Evolutionary conservation across 2,888 invertebrate species (phyloP), one percentile per base, ranked within the genome.

Genomic region (Caenorhabditis sp.): DNA sequence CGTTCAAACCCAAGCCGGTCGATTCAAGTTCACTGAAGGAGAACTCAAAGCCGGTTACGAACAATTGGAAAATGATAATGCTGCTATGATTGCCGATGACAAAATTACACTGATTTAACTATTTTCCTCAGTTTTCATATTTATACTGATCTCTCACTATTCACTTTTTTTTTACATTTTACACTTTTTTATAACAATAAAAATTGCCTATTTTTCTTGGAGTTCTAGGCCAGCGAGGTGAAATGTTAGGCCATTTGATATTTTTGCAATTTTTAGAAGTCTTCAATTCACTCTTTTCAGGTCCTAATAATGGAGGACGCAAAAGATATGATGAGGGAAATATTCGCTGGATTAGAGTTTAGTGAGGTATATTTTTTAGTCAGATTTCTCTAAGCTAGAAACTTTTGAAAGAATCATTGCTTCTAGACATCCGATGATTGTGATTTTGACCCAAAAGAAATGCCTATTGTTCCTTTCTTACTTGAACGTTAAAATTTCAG

Each of bases 31-130:
- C 76, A 70, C 80, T 4, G 83, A 83, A 21, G 75, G 75, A 38
- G 86, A 86, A 59, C 70, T 86, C 26, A 64, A 67, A 43, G 84
- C 85, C 10, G 85, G 80, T 0, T 83, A 79, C 66, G 85, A 85
- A 20, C 80, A 82, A 56, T 67, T 86, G 36, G 73, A 76, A 27
- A 82, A 74, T 38, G 85, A 86, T 27, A 86, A 86, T 66, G 80
- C 81, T 23, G 80, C 77, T 36, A 85, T 86, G 81, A 64, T 84
- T 43, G 76, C 72, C 23, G 85, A 85, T 21, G 84, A 78, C 23
- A 78, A 80, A 56, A 83, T 81, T 58, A 81, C 78, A 53, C 75
- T 81, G 52, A 81, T 83, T 54, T 83, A 68, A 80, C 43, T 38
- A 20, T 54, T n/a, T 25, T 14, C 23, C n/a, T 36, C 36, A 36